Evolutionary conservation across 2,888 invertebrate species (phyloP).

Genomic region (Phorcus lineatus): DNA sequence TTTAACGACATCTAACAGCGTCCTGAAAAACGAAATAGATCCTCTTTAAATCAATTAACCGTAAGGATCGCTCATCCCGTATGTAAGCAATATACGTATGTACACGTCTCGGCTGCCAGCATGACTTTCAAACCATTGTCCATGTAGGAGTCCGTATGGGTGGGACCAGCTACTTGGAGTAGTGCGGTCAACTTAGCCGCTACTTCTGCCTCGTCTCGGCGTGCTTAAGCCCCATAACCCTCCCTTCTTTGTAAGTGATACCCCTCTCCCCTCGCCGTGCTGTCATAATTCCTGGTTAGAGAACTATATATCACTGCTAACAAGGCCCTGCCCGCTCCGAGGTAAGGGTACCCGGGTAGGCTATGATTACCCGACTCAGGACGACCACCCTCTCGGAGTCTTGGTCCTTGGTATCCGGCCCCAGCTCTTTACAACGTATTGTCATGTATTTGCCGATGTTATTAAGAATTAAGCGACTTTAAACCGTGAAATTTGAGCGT

Average conservation of each 20-base stretch:
- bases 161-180: not conserved
- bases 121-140: not conserved
- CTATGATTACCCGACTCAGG: not conserved
- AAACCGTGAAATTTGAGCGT: constrained; percentile 1
- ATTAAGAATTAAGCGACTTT: constrained; percentile 21
- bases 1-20: not conserved
- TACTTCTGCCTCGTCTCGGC: not conserved
- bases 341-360: not conserved
- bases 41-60: not conserved
- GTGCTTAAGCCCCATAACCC: constrained; percentile 10
- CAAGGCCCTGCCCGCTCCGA: constrained; percentile 3
- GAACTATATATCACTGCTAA: not conserved
- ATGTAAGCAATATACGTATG: constrained; percentile 4
- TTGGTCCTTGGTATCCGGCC: no score
- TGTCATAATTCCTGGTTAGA: constrained; percentile 8
- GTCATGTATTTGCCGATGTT: constrained; percentile 11
- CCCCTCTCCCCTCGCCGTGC: not conserved
- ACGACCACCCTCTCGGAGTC: not conserved
- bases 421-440: not conserved
- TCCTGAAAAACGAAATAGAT: not conserved
- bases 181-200: not conserved
- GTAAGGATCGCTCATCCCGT: not conserved
- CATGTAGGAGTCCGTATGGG: not conserved
- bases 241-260: not conserved
- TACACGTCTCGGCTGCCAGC: not conserved